Conservation (phyloP, 2,113 vertebrate species). For the Corapipo altera region DNA sequence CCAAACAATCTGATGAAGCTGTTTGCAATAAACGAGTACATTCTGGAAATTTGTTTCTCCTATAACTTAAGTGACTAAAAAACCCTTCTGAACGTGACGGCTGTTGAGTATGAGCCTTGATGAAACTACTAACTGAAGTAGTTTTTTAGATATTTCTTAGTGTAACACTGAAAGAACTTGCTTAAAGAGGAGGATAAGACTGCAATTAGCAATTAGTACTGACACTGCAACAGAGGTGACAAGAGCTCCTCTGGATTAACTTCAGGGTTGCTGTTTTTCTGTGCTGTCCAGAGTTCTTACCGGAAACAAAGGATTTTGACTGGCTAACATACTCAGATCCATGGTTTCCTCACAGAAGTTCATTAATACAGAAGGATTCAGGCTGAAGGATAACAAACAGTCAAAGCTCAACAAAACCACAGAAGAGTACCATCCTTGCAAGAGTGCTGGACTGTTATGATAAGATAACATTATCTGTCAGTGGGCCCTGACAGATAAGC, state of each 20-base stretch:
- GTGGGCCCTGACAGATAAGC: background rate
- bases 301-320: background rate
- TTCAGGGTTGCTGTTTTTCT: background rate
- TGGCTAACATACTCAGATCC: background rate
- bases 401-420: background rate
- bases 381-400: background rate
- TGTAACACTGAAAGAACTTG: background rate
- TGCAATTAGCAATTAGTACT: background rate
- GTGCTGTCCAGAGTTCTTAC: background rate
- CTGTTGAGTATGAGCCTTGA: background rate
- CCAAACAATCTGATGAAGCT: background rate
- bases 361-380: background rate
- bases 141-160: background rate
- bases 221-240: background rate
- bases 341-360: background rate
- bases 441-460: rapidly evolving
- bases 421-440: background rate
- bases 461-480: too few relatives aligned
- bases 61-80: background rate
- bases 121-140: background rate
- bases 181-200: rapidly evolving
- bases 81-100: background rate
- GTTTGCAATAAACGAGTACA: rapidly evolving
- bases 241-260: background rate
- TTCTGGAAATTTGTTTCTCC: background rate